Conservation (phyloP, 2,797 vertebrate species). For the Gambelia wislizenii region DNA sequence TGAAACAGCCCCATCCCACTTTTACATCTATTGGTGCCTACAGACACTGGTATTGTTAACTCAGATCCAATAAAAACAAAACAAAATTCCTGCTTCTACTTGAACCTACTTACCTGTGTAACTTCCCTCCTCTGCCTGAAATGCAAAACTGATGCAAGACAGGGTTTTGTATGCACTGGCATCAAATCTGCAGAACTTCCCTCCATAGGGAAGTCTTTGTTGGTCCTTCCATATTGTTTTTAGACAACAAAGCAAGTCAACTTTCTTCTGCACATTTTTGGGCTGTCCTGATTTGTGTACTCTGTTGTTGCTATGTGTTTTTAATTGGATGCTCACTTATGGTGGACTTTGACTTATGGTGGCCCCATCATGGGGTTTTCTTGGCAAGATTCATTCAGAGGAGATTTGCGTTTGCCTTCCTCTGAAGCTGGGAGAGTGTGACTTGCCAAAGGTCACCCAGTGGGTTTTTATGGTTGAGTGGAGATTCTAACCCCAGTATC, state of each 20-base stretch:
- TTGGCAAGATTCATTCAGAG: too few relatives aligned
- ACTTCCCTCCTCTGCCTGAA: background rate
- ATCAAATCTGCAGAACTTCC: background rate
- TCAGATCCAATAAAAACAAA: background rate
- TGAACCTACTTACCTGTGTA: background rate
- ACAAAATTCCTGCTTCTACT: background rate
- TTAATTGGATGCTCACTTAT: too few relatives aligned
- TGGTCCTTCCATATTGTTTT: background rate
- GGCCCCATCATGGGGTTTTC: too few relatives aligned
- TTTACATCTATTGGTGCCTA: background rate
- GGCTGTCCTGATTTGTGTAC: background rate
- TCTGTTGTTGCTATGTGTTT: too few relatives aligned
- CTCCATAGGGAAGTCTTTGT: background rate
- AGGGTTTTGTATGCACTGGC: background rate
- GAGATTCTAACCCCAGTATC: too few relatives aligned
- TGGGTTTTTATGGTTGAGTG: too few relatives aligned
- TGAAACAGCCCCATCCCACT: background rate
- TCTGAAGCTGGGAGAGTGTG: too few relatives aligned
- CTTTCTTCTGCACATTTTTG: background rate
- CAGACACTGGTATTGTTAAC: slow-evolving; percentile 4
- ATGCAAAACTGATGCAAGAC: background rate
- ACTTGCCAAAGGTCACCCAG: too few relatives aligned
- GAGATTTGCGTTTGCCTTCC: too few relatives aligned
- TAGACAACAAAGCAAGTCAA: background rate
- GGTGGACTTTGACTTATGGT: too few relatives aligned